Base-by-base conservation (phyloP, 1,140 invertebrate species). In the Drosophila prosaltans region DNA sequence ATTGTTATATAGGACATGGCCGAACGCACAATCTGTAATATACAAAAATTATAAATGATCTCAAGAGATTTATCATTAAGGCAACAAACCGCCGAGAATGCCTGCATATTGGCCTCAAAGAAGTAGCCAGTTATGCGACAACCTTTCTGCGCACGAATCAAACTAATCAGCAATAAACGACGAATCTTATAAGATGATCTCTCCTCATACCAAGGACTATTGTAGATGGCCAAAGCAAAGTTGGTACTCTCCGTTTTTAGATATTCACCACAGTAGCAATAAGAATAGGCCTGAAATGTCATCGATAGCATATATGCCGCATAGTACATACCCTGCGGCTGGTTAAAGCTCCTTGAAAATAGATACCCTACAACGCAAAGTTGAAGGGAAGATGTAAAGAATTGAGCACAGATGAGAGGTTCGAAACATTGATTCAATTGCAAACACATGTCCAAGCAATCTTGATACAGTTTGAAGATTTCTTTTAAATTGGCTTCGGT, bases 1-100 rank as follows among this genome's bases (percentile, higher is more conserved):
- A 84, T 60, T 1, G 81, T 70, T 1, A 84, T 69, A n/a, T 84
- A 84, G 1, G 81, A 84, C 76, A 83, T 71, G 26, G 81, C 81
- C 0, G 68, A 73, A 3, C 58, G 73, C 0, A 84, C 64, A 71
- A 83, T 84, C 81, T 83, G 55, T 26, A 54, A 60, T 1, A 10
- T 1, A 6, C 21, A 11, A 40, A n/a, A 2, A 8, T 2, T 24
- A 24, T 1, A 5, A 4, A 11, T 6, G 2, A 11, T 59, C 7
- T 11, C 1, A 57, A 40, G 26, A 4, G 2, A 21, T 7, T 0
- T 11, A 4, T n/a, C 28, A 21, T 2, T n/a, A 3, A 10, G 8
- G 0, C 1, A 3, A 41, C 69, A n/a, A 24, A 82, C 81, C 74
- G 81, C 66, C 6, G 82, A 75, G 28, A 84, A 84, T 0, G 74